Conservation (phyloP, 2,888 invertebrate genomes). For the Caenorhabditis auriculariae region DNA sequence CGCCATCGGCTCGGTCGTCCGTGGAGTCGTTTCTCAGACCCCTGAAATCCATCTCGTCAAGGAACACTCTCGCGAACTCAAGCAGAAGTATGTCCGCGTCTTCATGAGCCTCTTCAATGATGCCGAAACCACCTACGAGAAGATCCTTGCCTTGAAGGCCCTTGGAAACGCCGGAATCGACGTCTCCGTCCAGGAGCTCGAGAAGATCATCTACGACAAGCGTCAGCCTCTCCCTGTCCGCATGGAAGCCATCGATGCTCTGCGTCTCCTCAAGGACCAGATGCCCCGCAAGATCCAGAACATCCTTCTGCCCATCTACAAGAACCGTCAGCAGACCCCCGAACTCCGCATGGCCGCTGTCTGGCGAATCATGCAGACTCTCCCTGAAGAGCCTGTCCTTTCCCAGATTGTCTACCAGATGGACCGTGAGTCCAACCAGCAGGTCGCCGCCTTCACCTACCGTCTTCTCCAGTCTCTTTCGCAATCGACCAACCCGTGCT, state of each 20-base stretch:
- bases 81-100: conserved; percentile 21
- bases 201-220: conserved; percentile 53
- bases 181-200: conserved; percentile 42
- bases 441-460: conserved; percentile 49
- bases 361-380: conserved; percentile 43
- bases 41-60: conserved; percentile 31
- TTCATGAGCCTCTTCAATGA: conserved; percentile 40
- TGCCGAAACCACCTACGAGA: conserved; percentile 45
- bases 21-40: conserved; percentile 25
- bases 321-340: conserved; percentile 41
- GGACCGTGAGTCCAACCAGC: conserved; percentile 42
- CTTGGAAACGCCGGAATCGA: conserved; percentile 59
- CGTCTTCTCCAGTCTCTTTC: conserved; percentile 38
- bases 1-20: conserved; percentile 29
- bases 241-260: conserved; percentile 52
- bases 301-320: conserved; percentile 53
- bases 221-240: conserved; percentile 44
- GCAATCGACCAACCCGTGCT: conserved; percentile 43
- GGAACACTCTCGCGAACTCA: conserved; percentile 30
- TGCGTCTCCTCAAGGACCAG: conserved; percentile 39
- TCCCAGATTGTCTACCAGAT: conserved; percentile 44
- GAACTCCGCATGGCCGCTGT: conserved; percentile 52
- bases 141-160: conserved; percentile 56
- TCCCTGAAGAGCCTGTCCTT: conserved; percentile 41
- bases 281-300: conserved; percentile 38